Percentiles rank a stretch among this genome's conserved stretches.
Conservation (phyloP, 2,888 invertebrate species). For the Pristionchus japonicus region DNA sequence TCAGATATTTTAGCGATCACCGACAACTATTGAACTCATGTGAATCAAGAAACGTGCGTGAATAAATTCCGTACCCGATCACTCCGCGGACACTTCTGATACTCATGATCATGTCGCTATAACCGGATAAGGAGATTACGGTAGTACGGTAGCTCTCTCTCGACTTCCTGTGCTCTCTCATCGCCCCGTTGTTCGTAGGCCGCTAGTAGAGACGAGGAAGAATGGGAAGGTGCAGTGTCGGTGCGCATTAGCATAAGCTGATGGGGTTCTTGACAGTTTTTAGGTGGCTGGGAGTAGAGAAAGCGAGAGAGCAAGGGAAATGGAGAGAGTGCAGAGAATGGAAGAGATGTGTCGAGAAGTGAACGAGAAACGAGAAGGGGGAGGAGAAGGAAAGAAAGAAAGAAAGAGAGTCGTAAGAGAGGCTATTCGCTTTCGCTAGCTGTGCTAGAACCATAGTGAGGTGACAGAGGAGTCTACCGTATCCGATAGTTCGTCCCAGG, state of each 20-base stretch:
- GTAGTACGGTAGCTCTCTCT: conserved; percentile 11
- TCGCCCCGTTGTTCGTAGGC: background rate
- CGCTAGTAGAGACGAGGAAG: background rate
- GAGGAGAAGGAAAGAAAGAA: background rate
- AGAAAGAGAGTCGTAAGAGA: background rate
- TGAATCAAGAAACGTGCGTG: background rate
- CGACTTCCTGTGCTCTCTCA: background rate
- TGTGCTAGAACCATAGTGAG: background rate
- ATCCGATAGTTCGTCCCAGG: background rate
- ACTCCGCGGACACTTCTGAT: background rate
- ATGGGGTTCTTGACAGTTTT: background rate
- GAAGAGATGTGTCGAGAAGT: too few species aligned
- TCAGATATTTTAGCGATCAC: too few species aligned
- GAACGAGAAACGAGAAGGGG: background rate
- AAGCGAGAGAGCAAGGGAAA: background rate
- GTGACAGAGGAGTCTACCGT: background rate
- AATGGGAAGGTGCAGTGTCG: background rate
- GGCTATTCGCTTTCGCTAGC: background rate
- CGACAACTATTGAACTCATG: background rate
- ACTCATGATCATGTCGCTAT: background rate
- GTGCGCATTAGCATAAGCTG: conserved; percentile 1
- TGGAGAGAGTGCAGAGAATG: too few species aligned
- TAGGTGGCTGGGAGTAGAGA: background rate
- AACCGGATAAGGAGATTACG: background rate
- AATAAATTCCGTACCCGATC: background rate